Conservation (phyloP, 2,797 vertebrate genomes). For the Microhierax caerulescens region DNA sequence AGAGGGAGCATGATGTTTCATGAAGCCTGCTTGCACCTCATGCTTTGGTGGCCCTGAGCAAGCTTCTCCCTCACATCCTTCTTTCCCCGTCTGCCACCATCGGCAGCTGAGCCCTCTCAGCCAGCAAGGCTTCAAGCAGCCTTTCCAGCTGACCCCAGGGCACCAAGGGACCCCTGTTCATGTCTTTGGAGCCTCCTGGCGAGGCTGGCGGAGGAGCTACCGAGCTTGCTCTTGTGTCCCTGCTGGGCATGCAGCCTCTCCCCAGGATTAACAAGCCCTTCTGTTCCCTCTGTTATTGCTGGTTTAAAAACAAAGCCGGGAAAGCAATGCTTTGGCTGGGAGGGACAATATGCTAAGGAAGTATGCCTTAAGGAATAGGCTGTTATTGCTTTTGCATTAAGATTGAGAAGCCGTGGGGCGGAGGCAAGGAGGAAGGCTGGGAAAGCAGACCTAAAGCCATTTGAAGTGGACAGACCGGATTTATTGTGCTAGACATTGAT, state of each 20-base stretch:
- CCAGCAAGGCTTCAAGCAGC: neutral
- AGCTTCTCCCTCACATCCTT: neutral
- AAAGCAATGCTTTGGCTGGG: neutral
- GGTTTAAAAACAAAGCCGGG: constrained; percentile 7
- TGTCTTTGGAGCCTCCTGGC: neutral
- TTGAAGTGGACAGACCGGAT: neutral
- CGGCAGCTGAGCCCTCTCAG: neutral
- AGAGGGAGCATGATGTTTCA: neutral
- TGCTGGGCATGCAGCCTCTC: neutral
- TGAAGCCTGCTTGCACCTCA: neutral
- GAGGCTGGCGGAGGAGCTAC: neutral
- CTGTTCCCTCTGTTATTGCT: neutral
- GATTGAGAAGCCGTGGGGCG: neutral
- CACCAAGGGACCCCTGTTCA: neutral
- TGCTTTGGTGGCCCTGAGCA: neutral
- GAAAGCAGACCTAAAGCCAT: neutral
- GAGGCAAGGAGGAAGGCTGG: neutral
- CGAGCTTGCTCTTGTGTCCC: neutral
- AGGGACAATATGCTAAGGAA: neutral
- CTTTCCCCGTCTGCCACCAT: neutral
- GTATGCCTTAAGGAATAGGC: neutral
- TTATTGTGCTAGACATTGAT: neutral
- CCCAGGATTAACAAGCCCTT: neutral
- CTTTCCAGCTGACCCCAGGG: neutral
- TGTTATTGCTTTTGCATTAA: neutral